These are phyloP conservation scores for Melanerpes formicivorus DNA, from an alignment of 2,113 vertebrate species.

Conservation along the genomic window DNA sequence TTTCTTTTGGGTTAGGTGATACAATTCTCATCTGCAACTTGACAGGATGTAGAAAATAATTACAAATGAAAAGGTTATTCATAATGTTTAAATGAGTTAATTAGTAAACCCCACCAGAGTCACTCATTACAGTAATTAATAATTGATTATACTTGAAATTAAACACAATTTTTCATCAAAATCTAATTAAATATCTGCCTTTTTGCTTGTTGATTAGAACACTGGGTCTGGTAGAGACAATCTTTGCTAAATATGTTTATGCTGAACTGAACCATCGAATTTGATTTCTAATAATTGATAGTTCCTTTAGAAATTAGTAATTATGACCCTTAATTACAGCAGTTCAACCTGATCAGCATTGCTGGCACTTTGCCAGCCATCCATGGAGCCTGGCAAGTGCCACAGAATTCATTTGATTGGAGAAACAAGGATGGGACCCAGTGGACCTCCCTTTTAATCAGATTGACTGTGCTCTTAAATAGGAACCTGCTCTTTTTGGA, in stretches of 20 bases:
- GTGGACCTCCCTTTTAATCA: not conserved
- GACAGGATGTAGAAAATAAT: constrained; percentile 82
- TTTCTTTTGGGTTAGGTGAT: constrained; percentile 43
- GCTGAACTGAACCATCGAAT: constrained; percentile 77
- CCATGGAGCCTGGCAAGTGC: not conserved
- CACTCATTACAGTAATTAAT: constrained; percentile 94
- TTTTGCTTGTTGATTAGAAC: constrained; percentile 88
- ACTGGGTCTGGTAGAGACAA: constrained; percentile 78
- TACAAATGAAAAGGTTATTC: constrained; percentile 93
- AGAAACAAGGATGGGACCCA: not conserved
- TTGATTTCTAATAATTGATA: constrained; percentile 84
- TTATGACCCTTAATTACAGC: constrained; percentile 83
- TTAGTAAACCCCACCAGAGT: constrained; percentile 91
- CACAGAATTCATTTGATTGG: not conserved
- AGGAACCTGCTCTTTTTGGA: not conserved
- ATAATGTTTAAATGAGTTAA: constrained; percentile 96
- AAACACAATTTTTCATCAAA: constrained; percentile 99
- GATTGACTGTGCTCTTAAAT: not conserved
- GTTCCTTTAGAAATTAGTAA: constrained; percentile 80
- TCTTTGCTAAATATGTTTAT: constrained; percentile 89
- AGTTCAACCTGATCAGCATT: constrained; percentile 73
- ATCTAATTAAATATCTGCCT: constrained; percentile 93
- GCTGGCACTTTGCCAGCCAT: constrained; percentile 64
- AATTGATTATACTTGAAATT: constrained; percentile 99
- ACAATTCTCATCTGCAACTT: constrained; percentile 71